These are phyloP conservation scores for Dolichotis patagonum DNA, from an alignment of 2,113 vertebrate genomes.

Conservation along the genomic window DNA sequence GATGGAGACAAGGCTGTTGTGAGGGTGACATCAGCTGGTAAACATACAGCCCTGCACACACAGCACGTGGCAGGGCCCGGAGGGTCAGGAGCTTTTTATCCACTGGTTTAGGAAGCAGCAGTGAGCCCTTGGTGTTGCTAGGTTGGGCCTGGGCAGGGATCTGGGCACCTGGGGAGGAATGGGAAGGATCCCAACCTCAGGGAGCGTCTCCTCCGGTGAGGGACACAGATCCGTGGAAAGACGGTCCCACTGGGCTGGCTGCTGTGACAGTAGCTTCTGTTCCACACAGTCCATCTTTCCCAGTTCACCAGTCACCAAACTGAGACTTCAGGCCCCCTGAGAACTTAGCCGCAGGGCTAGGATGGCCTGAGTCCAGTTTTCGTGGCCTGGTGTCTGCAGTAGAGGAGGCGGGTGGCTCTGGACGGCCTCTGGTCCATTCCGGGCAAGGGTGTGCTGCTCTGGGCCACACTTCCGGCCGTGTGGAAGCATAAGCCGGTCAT, in stretches of 20 bases:
- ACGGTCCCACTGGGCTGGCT: background rate
- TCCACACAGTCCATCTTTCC: background rate
- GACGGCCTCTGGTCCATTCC: background rate
- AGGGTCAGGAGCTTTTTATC: background rate
- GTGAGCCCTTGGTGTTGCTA: background rate
- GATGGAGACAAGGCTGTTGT: background rate
- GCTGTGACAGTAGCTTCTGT: background rate
- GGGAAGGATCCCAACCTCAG: background rate
- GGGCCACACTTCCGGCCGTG: background rate
- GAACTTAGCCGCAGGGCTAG: background rate
- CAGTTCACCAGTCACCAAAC: background rate
- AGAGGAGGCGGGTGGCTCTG: background rate
- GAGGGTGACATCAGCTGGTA: background rate
- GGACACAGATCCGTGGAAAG: background rate
- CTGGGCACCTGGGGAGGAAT: background rate
- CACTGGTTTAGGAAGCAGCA: background rate
- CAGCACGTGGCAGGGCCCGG: background rate
- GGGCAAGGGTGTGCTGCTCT: background rate
- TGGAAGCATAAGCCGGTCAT: background rate
- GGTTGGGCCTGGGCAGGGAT: background rate
- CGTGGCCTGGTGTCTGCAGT: background rate
- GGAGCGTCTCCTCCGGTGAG: background rate
- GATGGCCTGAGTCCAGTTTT: background rate
- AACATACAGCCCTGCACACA: background rate
- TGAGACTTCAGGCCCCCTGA: background rate